Percentiles rank a stretch among this genome's conserved stretches.
Evolutionary conservation across 2,888 invertebrate genomes (phyloP).

Genomic region (Drosophila borealis): DNA sequence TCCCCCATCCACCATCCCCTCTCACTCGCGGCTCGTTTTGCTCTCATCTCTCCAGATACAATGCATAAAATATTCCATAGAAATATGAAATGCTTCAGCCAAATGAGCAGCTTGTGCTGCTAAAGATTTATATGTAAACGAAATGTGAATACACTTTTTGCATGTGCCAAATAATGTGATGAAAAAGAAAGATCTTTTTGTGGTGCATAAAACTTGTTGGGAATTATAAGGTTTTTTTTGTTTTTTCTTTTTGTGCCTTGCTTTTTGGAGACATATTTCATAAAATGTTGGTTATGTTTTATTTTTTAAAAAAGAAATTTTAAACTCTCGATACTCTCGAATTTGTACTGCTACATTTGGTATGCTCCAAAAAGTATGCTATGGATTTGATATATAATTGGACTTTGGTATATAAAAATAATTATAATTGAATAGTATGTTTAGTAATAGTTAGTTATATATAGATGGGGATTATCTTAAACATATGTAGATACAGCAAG

Average conservation of each 20-base stretch:
- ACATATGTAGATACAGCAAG: no score
- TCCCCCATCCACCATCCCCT: neutral
- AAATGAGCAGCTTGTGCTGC: conserved; percentile 32
- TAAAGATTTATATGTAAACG: neutral
- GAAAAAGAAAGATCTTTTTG: no score
- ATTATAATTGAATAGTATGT: neutral
- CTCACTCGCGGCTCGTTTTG: neutral
- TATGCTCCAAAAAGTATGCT: conserved; percentile 23
- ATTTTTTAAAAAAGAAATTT: no score
- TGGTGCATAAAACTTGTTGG: no score
- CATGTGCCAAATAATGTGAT: no score
- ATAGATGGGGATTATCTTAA: no score
- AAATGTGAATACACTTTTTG: conserved; percentile 20
- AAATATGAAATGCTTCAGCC: conserved; percentile 46
- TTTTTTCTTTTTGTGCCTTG: no score
- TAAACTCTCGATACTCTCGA: no score
- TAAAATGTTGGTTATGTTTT: no score
- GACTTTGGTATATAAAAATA: neutral
- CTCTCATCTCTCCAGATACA: conserved; percentile 20
- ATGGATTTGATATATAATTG: neutral
- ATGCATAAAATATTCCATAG: conserved; percentile 56
- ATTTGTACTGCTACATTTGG: neutral
- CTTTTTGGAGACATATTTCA: no score
- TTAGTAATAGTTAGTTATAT: no score
- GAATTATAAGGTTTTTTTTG: no score